Evolutionary conservation across 2,113 vertebrate species (phyloP), one percentile per base, ranked within the genome.

Genomic region (Gavia stellata): DNA sequence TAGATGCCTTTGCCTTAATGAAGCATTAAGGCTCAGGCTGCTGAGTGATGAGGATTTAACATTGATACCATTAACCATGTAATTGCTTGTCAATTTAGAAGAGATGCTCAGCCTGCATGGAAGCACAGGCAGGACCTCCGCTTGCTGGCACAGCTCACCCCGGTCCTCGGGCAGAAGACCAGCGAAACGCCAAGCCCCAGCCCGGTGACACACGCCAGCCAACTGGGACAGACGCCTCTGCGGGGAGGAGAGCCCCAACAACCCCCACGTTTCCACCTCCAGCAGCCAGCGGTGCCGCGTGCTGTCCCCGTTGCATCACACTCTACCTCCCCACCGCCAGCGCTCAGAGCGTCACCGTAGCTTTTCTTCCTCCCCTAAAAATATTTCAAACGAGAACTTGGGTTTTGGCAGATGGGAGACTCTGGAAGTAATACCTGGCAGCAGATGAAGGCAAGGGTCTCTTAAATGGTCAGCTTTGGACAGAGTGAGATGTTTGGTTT

Each of bases 401-500:
- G 53, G 42, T 82, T 97, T 95, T 96, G 97, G 97, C 94, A 91
- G 90, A 36, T 31, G 38, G 52, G 40, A 96, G 78, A 10, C 4
- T 85, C 88, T 97, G 95, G 95, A 96, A 97, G 93, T 47, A 82
- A 92, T 77, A 80, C 49, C 90, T 97, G 95, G 96, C 95, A 94
- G 82, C 71, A 92, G 95, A 97, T 97, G 80, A 97, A 97, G 92
- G 96, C 91, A 63, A 85, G 94, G 92, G 92, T 94, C 95, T 96
- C 92, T 97, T 97, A 97, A 97, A 95, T 44, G 96, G 97, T 97
- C 95, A 95, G 95, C 73, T 77, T 78, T 96, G 97, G 97, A 92
- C 81, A 47, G 88, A 91, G 91, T 4, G 3, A 96, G 94, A 95
- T 66, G 44, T 88, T 96, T 87, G 90, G 90, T 92, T 96, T 95